A percentile compares a stretch with the other conserved stretches of the same genome.
Evolutionary conservation across 2,888 invertebrate species (phyloP).

Genomic region (Macaria liturata): DNA sequence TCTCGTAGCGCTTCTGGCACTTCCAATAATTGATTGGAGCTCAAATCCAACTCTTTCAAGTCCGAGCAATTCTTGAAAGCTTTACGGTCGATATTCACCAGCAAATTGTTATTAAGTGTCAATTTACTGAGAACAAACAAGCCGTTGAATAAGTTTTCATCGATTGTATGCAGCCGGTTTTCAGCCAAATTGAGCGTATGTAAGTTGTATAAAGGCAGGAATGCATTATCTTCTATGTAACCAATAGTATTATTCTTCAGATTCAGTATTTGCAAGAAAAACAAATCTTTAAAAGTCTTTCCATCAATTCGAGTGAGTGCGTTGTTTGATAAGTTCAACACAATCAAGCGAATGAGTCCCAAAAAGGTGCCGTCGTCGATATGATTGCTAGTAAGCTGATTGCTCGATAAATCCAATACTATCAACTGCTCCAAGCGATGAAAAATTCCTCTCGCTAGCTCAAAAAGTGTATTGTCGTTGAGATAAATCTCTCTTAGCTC

Average conservation of each 20-base stretch:
- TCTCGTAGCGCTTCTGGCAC: slow-evolving; percentile 93
- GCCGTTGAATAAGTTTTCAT: slow-evolving; percentile 92
- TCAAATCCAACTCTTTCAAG: slow-evolving; percentile 93
- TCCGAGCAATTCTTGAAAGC: slow-evolving; percentile 95
- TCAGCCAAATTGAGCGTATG: slow-evolving; percentile 95
- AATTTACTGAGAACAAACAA: slow-evolving; percentile 92
- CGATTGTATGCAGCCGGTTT: slow-evolving; percentile 92
- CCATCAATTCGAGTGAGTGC: slow-evolving; percentile 92
- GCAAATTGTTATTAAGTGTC: slow-evolving; percentile 92
- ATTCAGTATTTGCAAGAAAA: slow-evolving; percentile 93
- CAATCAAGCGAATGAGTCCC: slow-evolving; percentile 92
- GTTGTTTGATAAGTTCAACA: slow-evolving; percentile 93
- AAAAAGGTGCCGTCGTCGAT: slow-evolving; percentile 93
- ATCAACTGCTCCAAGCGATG: slow-evolving; percentile 92
- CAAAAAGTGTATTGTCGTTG: slow-evolving; percentile 92
- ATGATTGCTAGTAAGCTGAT: slow-evolving; percentile 92
- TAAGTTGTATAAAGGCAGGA: slow-evolving; percentile 93
- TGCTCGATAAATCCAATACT: slow-evolving; percentile 92
- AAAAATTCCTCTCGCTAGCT: slow-evolving; percentile 92
- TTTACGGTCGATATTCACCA: slow-evolving; percentile 89
- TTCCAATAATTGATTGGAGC: slow-evolving; percentile 91
- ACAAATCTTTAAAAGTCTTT: slow-evolving; percentile 93
- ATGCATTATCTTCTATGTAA: slow-evolving; percentile 94
- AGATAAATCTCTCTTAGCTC: slow-evolving; percentile 92
- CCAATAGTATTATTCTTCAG: slow-evolving; percentile 94